phyloP scores from a whole-genome alignment of 2,888 invertebrate species.

The Barypeithes pellucidus region DNA sequence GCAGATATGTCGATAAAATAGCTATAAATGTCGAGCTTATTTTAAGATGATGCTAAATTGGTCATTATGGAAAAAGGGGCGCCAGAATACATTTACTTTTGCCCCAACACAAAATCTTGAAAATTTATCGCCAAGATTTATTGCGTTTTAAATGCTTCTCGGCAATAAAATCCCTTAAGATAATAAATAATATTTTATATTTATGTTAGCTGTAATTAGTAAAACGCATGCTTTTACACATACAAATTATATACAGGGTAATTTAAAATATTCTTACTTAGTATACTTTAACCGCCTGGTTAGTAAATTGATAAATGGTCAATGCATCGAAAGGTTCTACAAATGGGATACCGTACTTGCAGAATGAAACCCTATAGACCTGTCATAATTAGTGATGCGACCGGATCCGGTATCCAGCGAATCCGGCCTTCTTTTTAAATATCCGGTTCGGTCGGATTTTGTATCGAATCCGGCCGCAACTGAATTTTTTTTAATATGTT shows the following conservation, averaged over 20 bases:
- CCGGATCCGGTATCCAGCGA: too few species aligned
- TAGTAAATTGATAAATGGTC: too few species aligned
- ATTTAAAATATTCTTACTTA: not conserved
- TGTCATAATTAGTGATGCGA: too few species aligned
- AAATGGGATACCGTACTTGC: too few species aligned
- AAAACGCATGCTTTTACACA: constrained; percentile 17
- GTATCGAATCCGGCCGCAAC: too few species aligned
- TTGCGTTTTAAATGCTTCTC: constrained; percentile 35
- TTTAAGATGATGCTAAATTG: constrained; percentile 34
- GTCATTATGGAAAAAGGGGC: constrained; percentile 33
- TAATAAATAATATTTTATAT: constrained; percentile 40
- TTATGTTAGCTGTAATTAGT: constrained; percentile 30
- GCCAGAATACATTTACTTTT: constrained; percentile 27
- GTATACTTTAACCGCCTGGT: too few species aligned
- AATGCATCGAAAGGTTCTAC: too few species aligned
- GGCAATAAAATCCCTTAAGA: constrained; percentile 34
- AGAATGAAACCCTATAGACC: too few species aligned
- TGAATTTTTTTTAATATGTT: too few species aligned
- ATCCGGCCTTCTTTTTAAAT: too few species aligned
- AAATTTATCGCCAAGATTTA: constrained; percentile 35
- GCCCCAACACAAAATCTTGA: constrained; percentile 23
- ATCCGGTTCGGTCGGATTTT: too few species aligned
- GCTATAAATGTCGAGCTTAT: constrained; percentile 25
- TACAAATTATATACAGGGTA: constrained; percentile 2
- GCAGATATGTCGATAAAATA: constrained; percentile 14